Conservation (phyloP, 1,140 invertebrate genomes). For the Ceratina australensis region DNA sequence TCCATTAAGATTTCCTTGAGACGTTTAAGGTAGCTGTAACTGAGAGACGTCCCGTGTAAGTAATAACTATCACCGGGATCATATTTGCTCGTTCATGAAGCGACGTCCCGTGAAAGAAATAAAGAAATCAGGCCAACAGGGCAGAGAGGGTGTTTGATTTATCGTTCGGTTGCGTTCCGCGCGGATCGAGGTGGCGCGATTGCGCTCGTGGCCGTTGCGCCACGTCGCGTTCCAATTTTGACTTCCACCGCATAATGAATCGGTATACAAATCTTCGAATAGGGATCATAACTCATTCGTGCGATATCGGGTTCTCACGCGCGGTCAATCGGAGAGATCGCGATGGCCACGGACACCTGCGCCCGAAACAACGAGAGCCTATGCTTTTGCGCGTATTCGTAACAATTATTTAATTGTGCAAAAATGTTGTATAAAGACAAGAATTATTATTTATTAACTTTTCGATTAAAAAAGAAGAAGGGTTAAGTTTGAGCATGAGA, state of each 20-base stretch:
- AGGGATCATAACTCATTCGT: conserved; percentile 70
- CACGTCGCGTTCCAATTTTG: conserved; percentile 65
- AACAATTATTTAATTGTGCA: too few species aligned
- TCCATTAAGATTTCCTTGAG: too few species aligned
- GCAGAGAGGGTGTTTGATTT: conserved; percentile 55
- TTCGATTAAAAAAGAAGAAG: too few species aligned
- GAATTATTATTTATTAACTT: too few species aligned
- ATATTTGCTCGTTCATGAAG: neutral
- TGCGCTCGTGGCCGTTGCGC: conserved; percentile 50
- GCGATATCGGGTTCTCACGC: conserved; percentile 67
- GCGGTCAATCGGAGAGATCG: conserved; percentile 64
- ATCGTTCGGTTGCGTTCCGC: conserved; percentile 50
- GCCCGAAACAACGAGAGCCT: conserved; percentile 54
- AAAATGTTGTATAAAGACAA: too few species aligned
- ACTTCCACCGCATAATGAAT: conserved; percentile 66
- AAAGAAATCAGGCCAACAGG: conserved; percentile 15
- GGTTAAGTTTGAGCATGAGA: too few species aligned
- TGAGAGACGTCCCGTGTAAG: too few species aligned
- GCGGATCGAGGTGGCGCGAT: conserved; percentile 42
- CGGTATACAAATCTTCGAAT: conserved; percentile 67
- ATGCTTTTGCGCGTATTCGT: neutral
- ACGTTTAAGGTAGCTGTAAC: too few species aligned
- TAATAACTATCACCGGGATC: too few species aligned
- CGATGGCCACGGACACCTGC: conserved; percentile 22
- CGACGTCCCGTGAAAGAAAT: neutral